Conservation (phyloP, 1,140 invertebrate genomes). For the Ganaspis sp. region DNA sequence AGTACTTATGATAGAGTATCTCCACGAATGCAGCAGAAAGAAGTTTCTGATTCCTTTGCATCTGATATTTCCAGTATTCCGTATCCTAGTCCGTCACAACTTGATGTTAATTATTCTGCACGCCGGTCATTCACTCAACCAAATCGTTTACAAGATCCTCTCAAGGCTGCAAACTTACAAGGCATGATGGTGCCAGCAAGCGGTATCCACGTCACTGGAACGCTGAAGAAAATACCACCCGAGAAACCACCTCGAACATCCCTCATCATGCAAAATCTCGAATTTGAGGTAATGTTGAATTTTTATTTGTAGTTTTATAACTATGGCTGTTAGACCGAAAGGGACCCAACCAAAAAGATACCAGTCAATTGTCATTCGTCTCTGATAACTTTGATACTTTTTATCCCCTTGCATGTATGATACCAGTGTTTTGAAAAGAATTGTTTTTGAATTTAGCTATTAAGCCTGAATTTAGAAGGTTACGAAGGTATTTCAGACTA, state of each 20-base stretch:
- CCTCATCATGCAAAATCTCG: slow-evolving; percentile 71
- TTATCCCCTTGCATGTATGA: too few relatives aligned
- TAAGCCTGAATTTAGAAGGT: too few relatives aligned
- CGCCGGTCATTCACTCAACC: slow-evolving; percentile 65
- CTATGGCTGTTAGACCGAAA: too few relatives aligned
- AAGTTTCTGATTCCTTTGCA: slow-evolving; percentile 32
- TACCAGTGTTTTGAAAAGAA: too few relatives aligned
- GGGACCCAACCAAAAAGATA: too few relatives aligned
- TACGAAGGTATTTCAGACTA: too few relatives aligned
- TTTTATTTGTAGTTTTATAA: not conserved
- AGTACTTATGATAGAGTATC: slow-evolving; percentile 64
- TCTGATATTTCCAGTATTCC: slow-evolving; percentile 67
- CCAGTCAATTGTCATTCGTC: too few relatives aligned
- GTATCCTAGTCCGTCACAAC: slow-evolving; percentile 61
- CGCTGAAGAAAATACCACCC: slow-evolving; percentile 73
- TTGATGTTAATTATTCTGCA: slow-evolving; percentile 52
- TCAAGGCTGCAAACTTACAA: slow-evolving; percentile 57
- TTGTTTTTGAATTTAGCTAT: too few relatives aligned
- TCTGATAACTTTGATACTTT: too few relatives aligned
- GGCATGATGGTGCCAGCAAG: slow-evolving; percentile 45
- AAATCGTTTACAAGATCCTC: slow-evolving; percentile 64
- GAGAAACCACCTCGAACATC: slow-evolving; percentile 75
- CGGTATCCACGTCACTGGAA: slow-evolving; percentile 65
- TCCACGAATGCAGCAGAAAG: slow-evolving; percentile 64
- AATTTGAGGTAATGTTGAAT: slow-evolving; percentile 68